Base-by-base conservation (phyloP, 2,888 invertebrate species). In the Polyommatus iphigenia region DNA sequence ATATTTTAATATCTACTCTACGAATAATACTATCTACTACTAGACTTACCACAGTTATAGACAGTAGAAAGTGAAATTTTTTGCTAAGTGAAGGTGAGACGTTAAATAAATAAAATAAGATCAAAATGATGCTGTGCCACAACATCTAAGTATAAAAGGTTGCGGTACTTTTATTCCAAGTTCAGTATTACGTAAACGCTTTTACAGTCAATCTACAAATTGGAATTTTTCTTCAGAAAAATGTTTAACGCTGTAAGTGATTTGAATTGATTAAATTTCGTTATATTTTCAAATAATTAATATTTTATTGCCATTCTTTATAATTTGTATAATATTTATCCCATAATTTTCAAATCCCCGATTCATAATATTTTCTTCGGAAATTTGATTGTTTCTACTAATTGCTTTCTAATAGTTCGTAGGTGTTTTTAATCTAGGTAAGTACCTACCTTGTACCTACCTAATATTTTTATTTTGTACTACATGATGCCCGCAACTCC, bases 61-160 rank as follows among this genome's bases (percentile, higher is more conserved):
- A 54, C 18, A 4, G 36, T 71, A 46, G 29, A 18, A 71, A 15
- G 29, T 18, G 13, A 72, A 72, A 13, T 29, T 24, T 54, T 75
- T 54, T 15, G 50, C 50, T 20, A 13, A 18, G 57, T 46, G n/a
- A 78, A 32, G 50, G 24, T 24, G 20, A 54, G n/a, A n/a, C n/a
- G n/a, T n/a, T 7, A 77, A 20, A 50, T 15, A 77, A 20, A 29
- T 71, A 71, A 46, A 73, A 73, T 73, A 73, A 46, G 46, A 73
- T 46, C 46, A 77, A 67, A 78, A 67, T 67, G 62, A 67, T 29
- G 18, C 5, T 7, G 20, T 4, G 20, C 8, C 10, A 24, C 32
- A 20, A 32, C 57, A 32, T 79, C 79, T 81, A n/a, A n/a, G n/a
- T n/a, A 81, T 81, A 81, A 77, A 81, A 81, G 79, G 54, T 78